Evolutionary conservation across 2,888 invertebrate species (phyloP), one percentile per base, ranked within the genome.

Genomic region (Lasioglossum marginatum): DNA sequence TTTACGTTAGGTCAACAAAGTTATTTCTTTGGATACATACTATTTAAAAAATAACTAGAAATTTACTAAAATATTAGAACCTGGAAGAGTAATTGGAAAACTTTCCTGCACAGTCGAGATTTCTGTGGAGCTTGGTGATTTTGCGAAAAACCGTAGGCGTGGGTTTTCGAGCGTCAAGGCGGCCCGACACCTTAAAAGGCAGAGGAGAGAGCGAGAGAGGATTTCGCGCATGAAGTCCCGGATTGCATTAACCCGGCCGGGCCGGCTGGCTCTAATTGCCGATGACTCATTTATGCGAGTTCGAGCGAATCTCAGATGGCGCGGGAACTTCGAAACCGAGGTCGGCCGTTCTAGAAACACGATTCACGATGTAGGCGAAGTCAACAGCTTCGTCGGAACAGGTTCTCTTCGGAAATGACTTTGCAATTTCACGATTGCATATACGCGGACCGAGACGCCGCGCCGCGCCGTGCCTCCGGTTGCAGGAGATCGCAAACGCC

Each of bases 331-430:
- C 23, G 68, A 23, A 37, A 16, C 23, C 37, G 37, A 34, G 34
- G 68, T 1, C 23, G 34, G 10, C 37, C 37, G 68, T 68, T 37
- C 68, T 34, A 37, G 23, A 37, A 68, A 40, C 68, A 19, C 31
- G 66, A 34, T 34, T 66, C 66, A 23, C 68, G 68, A 68, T n/a
- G 34, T 68, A 37, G 68, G 23, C 68, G 23, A 68, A 68, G 68
- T 37, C 8, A n/a, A 66, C 66, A 66, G 19, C 34, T 16, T 16
- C 16, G 31, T 27, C 16, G 66, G 19, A 66, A 66, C 66, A 66
- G 66, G 66, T 66, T 66, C 66, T 66, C 66, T 31, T 60, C 34
- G 31, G 66, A 66, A 34, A 34, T 34, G 66, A 66, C 66, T 66
- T 66, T 34, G 66, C 66, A 19, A 31, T 66, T 16, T 34, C 19